These are phyloP conservation scores for Hirudo medicinalis DNA, from an alignment of 1,140 invertebrate species.

Conservation along the genomic window DNA sequence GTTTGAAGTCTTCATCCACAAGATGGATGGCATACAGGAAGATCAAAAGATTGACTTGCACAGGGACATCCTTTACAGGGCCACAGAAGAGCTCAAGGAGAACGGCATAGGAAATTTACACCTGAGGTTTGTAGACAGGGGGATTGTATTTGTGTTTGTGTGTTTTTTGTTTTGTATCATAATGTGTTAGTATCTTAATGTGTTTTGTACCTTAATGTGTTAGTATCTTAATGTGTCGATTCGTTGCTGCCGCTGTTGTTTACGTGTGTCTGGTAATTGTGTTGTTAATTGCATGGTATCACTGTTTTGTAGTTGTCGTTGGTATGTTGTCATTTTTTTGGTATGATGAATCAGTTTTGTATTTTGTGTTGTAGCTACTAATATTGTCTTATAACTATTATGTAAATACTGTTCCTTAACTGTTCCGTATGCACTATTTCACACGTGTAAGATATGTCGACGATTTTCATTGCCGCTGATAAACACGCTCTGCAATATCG, in stretches of 20 bases:
- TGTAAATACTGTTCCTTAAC: too few relatives aligned
- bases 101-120: constrained; percentile 51
- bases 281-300: too few relatives aligned
- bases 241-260: neutral
- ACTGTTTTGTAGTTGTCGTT: too few relatives aligned
- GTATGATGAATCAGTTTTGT: too few relatives aligned
- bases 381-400: too few relatives aligned
- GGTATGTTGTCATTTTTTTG: too few relatives aligned
- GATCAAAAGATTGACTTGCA: constrained; percentile 98
- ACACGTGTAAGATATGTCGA: too few relatives aligned
- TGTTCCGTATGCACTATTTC: too few relatives aligned
- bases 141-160: constrained; percentile 4
- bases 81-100: constrained; percentile 84
- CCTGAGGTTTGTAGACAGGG: constrained; percentile 35
- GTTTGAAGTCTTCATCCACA: constrained; percentile 97
- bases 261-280: too few relatives aligned
- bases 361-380: too few relatives aligned
- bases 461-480: too few relatives aligned
- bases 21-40: constrained; percentile 94
- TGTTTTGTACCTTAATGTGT: constrained; percentile 46
- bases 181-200: neutral
- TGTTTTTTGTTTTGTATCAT: constrained; percentile 53
- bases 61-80: constrained; percentile 88
- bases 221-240: neutral
- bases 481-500: too few relatives aligned